Evolutionary conservation across 2,113 vertebrate species (phyloP), one percentile per base, ranked within the genome.

Genomic region (Mirza zaza): DNA sequence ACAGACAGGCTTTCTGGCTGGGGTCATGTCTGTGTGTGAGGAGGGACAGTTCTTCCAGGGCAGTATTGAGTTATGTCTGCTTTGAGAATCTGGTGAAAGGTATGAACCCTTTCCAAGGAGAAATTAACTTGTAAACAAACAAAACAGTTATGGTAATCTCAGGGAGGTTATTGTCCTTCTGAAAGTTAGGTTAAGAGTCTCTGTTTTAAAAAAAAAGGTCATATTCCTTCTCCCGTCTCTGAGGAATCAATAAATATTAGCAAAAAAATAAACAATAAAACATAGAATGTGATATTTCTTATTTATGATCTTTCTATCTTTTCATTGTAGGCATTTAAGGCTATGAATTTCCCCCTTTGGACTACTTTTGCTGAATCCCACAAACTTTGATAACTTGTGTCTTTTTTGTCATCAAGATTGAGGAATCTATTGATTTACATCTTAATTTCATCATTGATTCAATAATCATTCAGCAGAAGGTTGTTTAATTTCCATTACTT

Each of bases 81-180:
- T 85, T n/a, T 25, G 70, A 87, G 65, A 83, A 65, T 87, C 81
- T 94, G 68, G 42, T 52, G 45, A 95, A 97, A 97, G 65, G 63
- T 34, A 29, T 48, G 48, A 81, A 39, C 6, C 1, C 36, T 76
- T 94, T 92, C 76, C 80, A 92, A 76, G 83, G 52, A 67, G 68
- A 50, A 32, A 52, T 55, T 23, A 42, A 71, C 52, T 57, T 52
- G 4, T 63, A 91, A 92, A 93, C 76, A 95, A 93, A 93, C 68
- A 88, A 93, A 95, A 73, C 70, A 39, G 17, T 12, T 59, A 5
- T 45, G 42, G 25, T 75, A 15, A 84, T 59, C 65, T 86, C 9
- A 75, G 32, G 3, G 12, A 87, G 20, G 7, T 48, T 59, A 77
- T 42, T 63, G 34, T 9, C 42, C 17, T 65, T 91, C 20, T 63